Base-by-base conservation (phyloP, 2,888 invertebrate genomes). In the Ischnus inquisitorius region DNA sequence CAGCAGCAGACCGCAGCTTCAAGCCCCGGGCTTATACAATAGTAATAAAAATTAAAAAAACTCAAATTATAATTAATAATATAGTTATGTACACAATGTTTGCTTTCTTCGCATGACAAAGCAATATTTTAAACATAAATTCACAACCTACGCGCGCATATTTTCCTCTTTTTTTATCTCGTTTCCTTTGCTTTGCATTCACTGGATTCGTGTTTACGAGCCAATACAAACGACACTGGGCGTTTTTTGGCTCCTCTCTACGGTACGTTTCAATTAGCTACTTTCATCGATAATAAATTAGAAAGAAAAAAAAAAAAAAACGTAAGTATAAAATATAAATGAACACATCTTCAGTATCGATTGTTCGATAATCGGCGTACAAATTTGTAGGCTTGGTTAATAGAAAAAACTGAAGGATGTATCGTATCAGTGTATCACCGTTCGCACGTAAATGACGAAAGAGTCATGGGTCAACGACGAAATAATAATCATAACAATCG, bases 111-210 rank as follows among this genome's bases (percentile, higher is more conserved):
- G 87, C 89, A 88, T 88, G 64, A 67, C 86, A 91, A 90, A 88
- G 84, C 89, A 86, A 89, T 76, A 64, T 85, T 86, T 89, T 88
- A 87, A 89, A 90, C 80, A 89, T 88, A 89, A 91, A 92, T 87
- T 93, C 92, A 92, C 92, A 93, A 93, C 93, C 92, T 91, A 91
- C 89, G 90, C 89, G 89, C 89, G 88, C 87, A 87, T 90, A 80
- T 88, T 71, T 51, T 46, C 60, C 60, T 84, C 19, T 69, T 72
- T 34, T 60, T 68, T 57, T 82, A 10, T 76, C 75, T 28, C 65
- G 43, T 16, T 25, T 46, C 14, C 4, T 69, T 79, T 78, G 54
- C 10, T 79, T 54, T 25, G 41, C 25, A 64, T 71, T 87, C 89
- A 87, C 87, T 87, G 83, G 80, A 83, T 88, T 86, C 80, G 83